A percentile compares a stretch with the other conserved stretches of the same genome.
Evolutionary conservation across 2,797 vertebrate species (phyloP).

Genomic region (Poecilia velifera): DNA sequence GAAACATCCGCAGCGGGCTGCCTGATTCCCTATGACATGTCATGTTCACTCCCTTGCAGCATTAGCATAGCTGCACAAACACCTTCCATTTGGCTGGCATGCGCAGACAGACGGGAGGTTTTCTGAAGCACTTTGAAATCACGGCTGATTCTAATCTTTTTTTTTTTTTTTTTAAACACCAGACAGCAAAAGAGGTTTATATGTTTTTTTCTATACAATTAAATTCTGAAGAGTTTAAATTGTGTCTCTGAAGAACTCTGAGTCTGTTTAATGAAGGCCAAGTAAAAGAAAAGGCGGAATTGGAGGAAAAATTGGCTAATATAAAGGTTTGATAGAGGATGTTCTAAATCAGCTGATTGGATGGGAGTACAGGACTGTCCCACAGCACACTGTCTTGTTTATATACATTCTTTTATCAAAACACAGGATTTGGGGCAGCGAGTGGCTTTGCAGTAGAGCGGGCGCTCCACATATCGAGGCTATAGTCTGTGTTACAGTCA

Average conservation of each 20-base stretch:
- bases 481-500: background rate
- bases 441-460: background rate
- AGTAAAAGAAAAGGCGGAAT: background rate
- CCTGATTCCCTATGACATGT: constrained; percentile 72
- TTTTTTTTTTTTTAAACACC: constrained; percentile 15
- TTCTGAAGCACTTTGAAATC: constrained; percentile 31
- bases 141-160: constrained; percentile 29
- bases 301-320: background rate
- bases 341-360: constrained; percentile 5
- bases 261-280: background rate
- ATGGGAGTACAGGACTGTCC: background rate
- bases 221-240: background rate
- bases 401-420: constrained; percentile 6
- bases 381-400: constrained; percentile 10
- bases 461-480: background rate
- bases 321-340: background rate
- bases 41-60: constrained; percentile 55
- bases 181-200: background rate
- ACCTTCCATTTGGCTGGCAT: constrained; percentile 49
- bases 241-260: background rate
- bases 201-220: background rate
- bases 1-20: constrained; percentile 59
- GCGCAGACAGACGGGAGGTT: constrained; percentile 16
- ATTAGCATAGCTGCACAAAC: constrained; percentile 69
- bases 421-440: background rate